Base-by-base conservation (phyloP, 2,888 invertebrate genomes). In the Tinea semifulvella region DNA sequence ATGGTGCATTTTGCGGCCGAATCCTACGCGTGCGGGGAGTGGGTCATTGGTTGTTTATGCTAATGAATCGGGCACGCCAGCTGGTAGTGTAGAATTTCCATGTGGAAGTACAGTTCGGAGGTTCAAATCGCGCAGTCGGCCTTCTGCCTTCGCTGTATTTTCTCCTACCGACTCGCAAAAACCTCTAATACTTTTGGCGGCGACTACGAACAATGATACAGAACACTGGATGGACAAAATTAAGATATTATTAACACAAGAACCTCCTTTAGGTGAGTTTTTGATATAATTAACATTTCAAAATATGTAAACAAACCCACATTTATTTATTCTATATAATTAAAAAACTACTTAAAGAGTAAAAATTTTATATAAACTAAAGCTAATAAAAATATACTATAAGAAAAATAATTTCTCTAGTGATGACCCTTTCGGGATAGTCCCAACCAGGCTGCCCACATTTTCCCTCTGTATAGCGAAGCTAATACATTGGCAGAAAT, bases 141-240 rank as follows among this genome's bases (percentile, higher is more conserved):
- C 84, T 22, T 85, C 85, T 57, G 88, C 89, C 8, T 90, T 90
- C 57, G 89, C 88, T 2, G 83, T 90, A 48, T 88, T 88, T 56
- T 75, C 84, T 5, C 58, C 74, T 1, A 80, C 76, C 10, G 76
- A 82, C 43, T 84, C 82, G 27, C 74, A 83, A 44, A 87, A 88
- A 55, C 86, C 88, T 0, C 68, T 87, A 10, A 65, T 90, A 11
- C 84, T 88, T 49, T 73, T 90, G 47, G 86, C 88, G 0, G 88
- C 88, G 0, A 76, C 65, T 45, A 85, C 85, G 0, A 84, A 87
- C 50, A 84, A 84, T 14, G 88, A 89, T 48, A 82, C 85, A 4
- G 88, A 89, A 55, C 58, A 76, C 42, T 90, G 90, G 90, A 90
- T 90, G 85, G 76, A 83, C 8, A 84, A 83, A 49, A 84, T 88